Percentiles rank a stretch among this genome's conserved stretches.
Evolutionary conservation across 2,797 vertebrate species (phyloP).

Genomic region (Luscinia megarhynchos): DNA sequence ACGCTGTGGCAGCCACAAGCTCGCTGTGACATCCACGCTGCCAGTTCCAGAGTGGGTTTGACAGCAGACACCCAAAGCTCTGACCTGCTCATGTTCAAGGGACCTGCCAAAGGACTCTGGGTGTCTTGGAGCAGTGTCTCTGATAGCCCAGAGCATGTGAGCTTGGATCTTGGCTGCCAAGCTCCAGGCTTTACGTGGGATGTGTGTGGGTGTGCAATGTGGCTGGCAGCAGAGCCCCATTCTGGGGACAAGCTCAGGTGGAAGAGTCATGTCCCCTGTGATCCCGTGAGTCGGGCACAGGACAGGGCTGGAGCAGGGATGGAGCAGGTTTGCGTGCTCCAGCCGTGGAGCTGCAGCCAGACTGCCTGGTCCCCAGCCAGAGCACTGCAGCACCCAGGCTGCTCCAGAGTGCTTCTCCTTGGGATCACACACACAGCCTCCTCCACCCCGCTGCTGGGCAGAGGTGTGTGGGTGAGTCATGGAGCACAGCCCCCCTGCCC

Average conservation of each 20-base stretch:
- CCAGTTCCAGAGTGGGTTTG: background rate
- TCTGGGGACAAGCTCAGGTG: background rate
- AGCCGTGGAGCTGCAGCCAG: background rate
- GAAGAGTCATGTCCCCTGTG: background rate
- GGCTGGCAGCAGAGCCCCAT: background rate
- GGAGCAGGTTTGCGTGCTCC: background rate
- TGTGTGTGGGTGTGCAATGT: accelerated
- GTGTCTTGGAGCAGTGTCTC: background rate
- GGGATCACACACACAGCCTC: background rate
- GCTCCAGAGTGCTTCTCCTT: background rate
- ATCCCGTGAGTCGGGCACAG: background rate
- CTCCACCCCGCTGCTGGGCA: background rate
- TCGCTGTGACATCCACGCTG: background rate
- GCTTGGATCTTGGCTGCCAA: background rate
- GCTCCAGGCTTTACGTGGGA: background rate
- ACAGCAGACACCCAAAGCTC: background rate
- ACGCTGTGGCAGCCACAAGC: background rate
- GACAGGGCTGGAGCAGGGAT: background rate
- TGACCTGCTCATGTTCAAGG: background rate
- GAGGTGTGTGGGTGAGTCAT: background rate
- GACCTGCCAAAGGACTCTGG: background rate
- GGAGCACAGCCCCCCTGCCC: accelerated
- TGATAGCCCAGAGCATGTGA: background rate
- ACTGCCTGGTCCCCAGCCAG: background rate
- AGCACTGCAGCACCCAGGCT: background rate